Evolutionary conservation across 2,113 vertebrate genomes (phyloP).

Genomic region (Cyprinus carpio): DNA sequence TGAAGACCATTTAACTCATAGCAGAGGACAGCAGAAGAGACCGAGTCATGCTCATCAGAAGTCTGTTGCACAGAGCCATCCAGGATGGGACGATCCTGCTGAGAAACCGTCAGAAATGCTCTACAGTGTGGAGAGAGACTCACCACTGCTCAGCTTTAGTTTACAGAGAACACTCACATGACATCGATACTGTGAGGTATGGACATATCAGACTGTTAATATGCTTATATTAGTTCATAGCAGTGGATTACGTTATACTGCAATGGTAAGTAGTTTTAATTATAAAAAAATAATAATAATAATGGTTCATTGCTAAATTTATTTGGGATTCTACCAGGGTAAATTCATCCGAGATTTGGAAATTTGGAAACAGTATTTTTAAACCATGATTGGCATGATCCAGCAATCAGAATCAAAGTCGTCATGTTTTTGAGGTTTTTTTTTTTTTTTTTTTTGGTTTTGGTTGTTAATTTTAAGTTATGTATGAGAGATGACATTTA

Average conservation of each 20-base stretch:
- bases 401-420: neutral
- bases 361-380: no score
- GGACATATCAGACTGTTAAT: neutral
- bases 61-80: neutral
- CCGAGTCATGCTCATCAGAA: neutral
- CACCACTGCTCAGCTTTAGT: slow-evolving; percentile 58
- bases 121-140: neutral
- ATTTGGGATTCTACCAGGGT: no score
- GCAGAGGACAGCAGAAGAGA: neutral
- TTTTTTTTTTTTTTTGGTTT: no score
- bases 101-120: neutral
- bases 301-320: no score
- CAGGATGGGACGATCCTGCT: neutral
- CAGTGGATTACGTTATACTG: neutral
- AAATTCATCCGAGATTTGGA: no score
- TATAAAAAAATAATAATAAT: no score
- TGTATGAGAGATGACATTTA: no score
- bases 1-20: neutral
- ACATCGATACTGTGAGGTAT: slow-evolving; percentile 46
- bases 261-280: neutral
- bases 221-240: neutral
- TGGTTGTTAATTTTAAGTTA: no score
- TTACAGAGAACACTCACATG: slow-evolving; percentile 55
- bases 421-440: no score
- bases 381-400: neutral